Percentiles rank a stretch among this genome's conserved stretches.
Conservation (phyloP, 2,113 vertebrate genomes). For the Gadus chalcogrammus region DNA sequence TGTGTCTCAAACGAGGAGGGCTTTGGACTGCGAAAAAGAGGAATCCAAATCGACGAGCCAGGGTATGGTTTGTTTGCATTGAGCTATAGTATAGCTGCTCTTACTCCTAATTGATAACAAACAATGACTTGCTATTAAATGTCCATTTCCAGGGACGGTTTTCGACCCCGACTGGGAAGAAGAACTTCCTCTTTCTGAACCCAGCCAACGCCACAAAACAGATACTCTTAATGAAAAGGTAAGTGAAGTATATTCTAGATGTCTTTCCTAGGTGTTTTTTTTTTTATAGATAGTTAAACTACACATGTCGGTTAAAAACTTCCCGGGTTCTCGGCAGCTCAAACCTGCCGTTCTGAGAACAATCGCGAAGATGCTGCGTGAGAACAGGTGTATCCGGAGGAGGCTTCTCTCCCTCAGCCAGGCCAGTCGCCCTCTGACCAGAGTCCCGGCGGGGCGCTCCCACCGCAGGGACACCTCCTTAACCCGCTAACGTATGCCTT, state of each 20-base stretch:
- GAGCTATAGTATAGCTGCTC: no score
- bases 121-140: no score
- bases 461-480: background rate
- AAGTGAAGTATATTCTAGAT: no score
- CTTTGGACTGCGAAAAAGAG: background rate
- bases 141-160: no score
- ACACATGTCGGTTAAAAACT: background rate
- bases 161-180: no score
- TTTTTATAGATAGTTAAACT: no score
- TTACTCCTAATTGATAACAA: no score
- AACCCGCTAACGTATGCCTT: no score
- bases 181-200: no score
- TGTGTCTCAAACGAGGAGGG: background rate
- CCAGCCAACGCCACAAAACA: no score
- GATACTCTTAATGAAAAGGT: no score
- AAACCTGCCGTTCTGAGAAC: constrained; percentile 73
- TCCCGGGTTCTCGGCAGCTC: constrained; percentile 51
- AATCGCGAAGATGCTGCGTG: constrained; percentile 84
- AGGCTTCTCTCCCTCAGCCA: constrained; percentile 65
- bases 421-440: constrained; percentile 9
- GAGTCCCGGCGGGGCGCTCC: background rate
- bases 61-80: background rate
- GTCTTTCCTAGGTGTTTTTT: no score
- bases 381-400: constrained; percentile 81
- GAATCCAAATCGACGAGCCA: background rate